Conservation (phyloP, 2,888 invertebrate species). For the Mantis religiosa region DNA sequence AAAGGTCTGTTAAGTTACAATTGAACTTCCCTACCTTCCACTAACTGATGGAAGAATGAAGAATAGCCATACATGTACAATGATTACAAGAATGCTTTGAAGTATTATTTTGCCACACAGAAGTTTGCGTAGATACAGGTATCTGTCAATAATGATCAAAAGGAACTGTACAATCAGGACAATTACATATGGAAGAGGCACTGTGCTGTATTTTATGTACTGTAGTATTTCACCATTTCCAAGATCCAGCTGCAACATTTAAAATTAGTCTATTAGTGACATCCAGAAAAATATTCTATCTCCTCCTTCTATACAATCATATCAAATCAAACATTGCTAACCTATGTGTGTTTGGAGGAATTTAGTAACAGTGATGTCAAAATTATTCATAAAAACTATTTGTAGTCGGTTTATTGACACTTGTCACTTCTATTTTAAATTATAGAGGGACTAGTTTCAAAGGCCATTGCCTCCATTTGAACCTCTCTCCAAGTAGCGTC, state of each 20-base stretch:
- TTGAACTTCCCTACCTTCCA: neutral
- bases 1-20: too few species aligned
- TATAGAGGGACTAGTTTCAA: too few species aligned
- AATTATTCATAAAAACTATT: too few species aligned
- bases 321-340: too few species aligned
- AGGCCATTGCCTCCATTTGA: too few species aligned
- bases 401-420: too few species aligned
- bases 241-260: neutral
- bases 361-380: too few species aligned
- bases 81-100: neutral
- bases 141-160: neutral
- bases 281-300: too few species aligned
- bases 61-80: neutral
- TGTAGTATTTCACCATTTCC: neutral
- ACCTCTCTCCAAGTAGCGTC: too few species aligned
- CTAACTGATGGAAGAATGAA: neutral
- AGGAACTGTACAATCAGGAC: neutral
- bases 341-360: too few species aligned
- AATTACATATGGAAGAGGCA: neutral
- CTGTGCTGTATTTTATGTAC: neutral
- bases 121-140: neutral
- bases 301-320: too few species aligned
- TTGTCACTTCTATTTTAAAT: too few species aligned
- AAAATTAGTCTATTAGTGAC: neutral
- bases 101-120: neutral